phyloP scores from a whole-genome alignment of 1,140 invertebrate genomes.

The Condylostylus longicornis region DNA sequence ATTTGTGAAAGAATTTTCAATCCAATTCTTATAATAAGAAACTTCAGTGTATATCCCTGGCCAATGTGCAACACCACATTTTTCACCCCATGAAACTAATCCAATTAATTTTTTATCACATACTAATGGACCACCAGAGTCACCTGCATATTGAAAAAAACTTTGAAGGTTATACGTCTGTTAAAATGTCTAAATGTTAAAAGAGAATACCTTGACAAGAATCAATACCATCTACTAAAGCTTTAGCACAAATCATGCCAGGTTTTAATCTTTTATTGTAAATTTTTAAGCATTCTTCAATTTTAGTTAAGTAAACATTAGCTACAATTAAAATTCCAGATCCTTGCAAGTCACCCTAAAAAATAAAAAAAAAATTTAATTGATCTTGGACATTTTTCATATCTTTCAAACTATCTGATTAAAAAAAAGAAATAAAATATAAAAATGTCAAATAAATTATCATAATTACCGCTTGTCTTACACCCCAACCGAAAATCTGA shows the following conservation, averaged over 20 bases:
- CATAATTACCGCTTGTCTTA: constrained; percentile 14
- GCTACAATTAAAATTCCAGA: constrained; percentile 19
- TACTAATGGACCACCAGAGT: constrained; percentile 44
- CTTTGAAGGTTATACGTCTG: no score
- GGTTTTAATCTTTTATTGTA: constrained; percentile 8
- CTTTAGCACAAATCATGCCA: constrained; percentile 26
- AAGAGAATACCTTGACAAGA: constrained; percentile 29
- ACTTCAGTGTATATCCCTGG: constrained; percentile 61
- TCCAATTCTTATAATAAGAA: constrained; percentile 42
- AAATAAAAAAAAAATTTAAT: no score
- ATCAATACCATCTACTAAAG: constrained; percentile 21
- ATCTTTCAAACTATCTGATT: no score
- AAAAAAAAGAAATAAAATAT: no score
- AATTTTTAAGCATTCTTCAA: constrained; percentile 13
- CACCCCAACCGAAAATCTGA: constrained; percentile 27
- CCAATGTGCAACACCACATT: constrained; percentile 44
- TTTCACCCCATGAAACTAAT: constrained; percentile 55
- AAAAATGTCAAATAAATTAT: background rate
- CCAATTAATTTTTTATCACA: constrained; percentile 41
- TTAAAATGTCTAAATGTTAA: no score
- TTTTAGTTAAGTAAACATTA: constrained; percentile 18
- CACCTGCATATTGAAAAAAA: no score
- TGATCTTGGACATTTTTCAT: no score
- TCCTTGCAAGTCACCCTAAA: no score
- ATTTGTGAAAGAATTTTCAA: no score